A percentile compares a stretch with the other conserved stretches of the same genome.
phyloP scores from a whole-genome alignment of 2,113 vertebrate genomes.

The Coptodon rendalli region DNA sequence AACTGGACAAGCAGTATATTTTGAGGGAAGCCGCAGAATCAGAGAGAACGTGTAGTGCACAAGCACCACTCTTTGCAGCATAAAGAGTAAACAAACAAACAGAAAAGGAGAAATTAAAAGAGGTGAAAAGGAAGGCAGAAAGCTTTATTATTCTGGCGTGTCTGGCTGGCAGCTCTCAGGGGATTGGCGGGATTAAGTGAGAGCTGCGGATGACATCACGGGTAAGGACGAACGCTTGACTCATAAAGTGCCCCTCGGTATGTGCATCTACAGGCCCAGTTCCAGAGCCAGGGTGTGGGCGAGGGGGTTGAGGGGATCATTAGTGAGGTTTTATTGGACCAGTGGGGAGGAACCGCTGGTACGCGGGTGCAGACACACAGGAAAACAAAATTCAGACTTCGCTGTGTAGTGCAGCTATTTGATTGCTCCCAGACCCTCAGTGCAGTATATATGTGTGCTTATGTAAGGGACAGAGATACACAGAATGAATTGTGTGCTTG shows the following conservation, averaged over 20 bases:
- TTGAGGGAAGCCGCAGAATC: conserved; percentile 64
- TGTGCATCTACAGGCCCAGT: conserved; percentile 59
- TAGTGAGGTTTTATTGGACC: conserved; percentile 73
- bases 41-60: background rate
- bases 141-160: conserved; percentile 29
- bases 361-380: conserved; percentile 67
- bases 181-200: conserved; percentile 55
- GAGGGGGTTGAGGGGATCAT: conserved; percentile 59
- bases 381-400: conserved; percentile 65
- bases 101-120: background rate
- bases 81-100: conserved; percentile 44
- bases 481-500: conserved; percentile 15
- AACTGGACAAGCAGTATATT: conserved; percentile 72
- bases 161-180: conserved; percentile 40
- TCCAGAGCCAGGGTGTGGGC: conserved; percentile 61
- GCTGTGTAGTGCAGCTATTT: conserved; percentile 52
- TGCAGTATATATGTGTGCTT: conserved; percentile 6
- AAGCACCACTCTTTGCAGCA: conserved; percentile 59
- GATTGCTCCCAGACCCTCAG: conserved; percentile 71
- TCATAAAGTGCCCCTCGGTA: conserved; percentile 65
- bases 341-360: conserved; percentile 57
- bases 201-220: conserved; percentile 67
- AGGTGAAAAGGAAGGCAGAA: background rate
- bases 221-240: conserved; percentile 41
- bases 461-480: background rate